A percentile compares a stretch with the other conserved stretches of the same genome.
Conservation (phyloP, 2,113 vertebrate genomes). For the Promerops cafer region DNA sequence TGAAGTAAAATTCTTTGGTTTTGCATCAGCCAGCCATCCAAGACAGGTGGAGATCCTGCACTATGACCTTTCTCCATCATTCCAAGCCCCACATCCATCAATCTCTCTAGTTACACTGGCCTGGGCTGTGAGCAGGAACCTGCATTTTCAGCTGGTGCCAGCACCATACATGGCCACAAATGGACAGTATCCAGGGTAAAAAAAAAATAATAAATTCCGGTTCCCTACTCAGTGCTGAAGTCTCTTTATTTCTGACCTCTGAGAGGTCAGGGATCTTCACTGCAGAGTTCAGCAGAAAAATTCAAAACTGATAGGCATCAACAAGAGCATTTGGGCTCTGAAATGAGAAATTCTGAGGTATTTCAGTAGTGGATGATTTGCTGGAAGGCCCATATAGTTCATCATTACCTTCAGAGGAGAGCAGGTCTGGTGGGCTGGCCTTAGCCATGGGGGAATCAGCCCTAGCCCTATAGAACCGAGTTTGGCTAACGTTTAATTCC, state of each 20-base stretch:
- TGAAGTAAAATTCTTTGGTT: not conserved
- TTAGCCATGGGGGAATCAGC: accelerated
- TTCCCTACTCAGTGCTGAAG: not conserved
- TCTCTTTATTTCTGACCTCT: not conserved
- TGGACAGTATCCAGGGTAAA: not conserved
- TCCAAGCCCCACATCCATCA: not conserved
- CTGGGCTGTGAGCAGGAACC: not conserved
- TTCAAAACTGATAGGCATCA: not conserved
- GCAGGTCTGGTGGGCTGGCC: not conserved
- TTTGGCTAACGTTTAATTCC: not conserved
- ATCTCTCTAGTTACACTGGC: not conserved
- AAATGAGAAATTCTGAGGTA: not conserved
- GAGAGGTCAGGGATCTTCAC: not conserved
- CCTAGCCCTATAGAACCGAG: not conserved
- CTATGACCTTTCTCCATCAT: not conserved
- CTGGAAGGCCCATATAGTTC: not conserved
- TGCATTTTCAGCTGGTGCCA: not conserved
- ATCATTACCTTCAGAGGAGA: not conserved
- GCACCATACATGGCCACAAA: not conserved
- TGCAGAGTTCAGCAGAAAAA: not conserved
- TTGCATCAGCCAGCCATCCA: not conserved
- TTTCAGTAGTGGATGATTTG: not conserved
- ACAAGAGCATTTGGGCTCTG: not conserved
- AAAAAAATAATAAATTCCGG: too few relatives aligned
- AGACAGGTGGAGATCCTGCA: not conserved